These are phyloP conservation scores for Himalopsyche tibetana DNA, from an alignment of 2,888 invertebrate genomes.

Conservation along the genomic window DNA sequence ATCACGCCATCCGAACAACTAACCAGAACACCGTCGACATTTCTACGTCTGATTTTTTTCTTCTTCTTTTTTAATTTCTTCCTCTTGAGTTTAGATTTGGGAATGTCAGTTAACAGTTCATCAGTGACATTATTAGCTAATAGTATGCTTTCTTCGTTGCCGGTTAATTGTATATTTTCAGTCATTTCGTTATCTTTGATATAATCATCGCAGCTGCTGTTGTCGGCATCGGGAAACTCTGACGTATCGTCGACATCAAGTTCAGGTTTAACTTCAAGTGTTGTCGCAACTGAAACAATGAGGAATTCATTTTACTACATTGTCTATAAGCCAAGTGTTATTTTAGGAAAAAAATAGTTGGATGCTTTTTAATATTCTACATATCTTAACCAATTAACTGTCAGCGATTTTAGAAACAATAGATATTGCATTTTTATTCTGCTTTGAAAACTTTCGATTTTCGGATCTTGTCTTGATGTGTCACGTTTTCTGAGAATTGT, in stretches of 20 bases:
- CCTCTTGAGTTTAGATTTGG: not conserved
- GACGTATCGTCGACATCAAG: not conserved
- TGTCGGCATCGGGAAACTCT: not conserved
- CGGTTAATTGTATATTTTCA: not conserved
- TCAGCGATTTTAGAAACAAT: no score
- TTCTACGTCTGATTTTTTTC: not conserved
- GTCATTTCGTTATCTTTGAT: not conserved
- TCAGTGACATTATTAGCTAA: not conserved
- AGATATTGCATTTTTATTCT: no score
- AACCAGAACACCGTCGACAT: not conserved
- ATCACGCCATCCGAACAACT: no score
- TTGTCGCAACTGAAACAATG: not conserved
- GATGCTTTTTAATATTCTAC: no score
- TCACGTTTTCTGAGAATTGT: no score
- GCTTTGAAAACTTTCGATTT: no score
- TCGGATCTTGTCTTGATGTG: no score
- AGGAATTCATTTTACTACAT: no score
- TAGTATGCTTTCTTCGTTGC: not conserved
- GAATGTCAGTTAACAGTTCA: not conserved
- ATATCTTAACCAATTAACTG: no score
- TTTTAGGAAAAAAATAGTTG: no score
- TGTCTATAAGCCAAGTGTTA: no score
- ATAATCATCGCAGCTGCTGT: constrained; percentile 5
- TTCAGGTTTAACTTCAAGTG: not conserved
- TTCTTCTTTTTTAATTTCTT: constrained; percentile 42